These are phyloP conservation scores for Reinhardtius hippoglossoides DNA, from an alignment of 2,113 vertebrate genomes.

Conservation along the genomic window DNA sequence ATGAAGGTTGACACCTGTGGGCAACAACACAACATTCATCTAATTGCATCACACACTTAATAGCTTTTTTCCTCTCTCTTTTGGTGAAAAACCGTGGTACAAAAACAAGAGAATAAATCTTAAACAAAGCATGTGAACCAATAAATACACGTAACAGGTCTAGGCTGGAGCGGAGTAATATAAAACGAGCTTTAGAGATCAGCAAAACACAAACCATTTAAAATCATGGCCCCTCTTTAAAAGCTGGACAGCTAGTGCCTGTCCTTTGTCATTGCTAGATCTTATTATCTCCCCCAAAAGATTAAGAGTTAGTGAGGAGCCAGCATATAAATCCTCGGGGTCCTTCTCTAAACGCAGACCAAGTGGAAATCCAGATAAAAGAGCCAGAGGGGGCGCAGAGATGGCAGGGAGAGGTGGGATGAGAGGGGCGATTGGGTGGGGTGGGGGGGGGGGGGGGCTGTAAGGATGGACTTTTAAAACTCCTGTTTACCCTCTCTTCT, in stretches of 20 bases:
- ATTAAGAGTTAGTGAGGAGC: constrained; percentile 85
- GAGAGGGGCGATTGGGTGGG: constrained; percentile 25
- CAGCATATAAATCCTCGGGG: constrained; percentile 84
- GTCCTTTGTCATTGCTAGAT: constrained; percentile 82
- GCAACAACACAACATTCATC: constrained; percentile 48
- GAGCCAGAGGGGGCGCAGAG: constrained; percentile 74
- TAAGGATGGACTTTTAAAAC: constrained; percentile 80
- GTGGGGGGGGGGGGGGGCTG: too few relatives aligned
- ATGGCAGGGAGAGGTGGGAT: constrained; percentile 49
- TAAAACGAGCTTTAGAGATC: constrained; percentile 82
- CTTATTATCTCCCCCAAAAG: constrained; percentile 85
- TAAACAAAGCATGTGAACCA: constrained; percentile 65
- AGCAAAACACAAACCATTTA: constrained; percentile 83
- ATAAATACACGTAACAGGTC: constrained; percentile 76
- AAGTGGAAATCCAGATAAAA: constrained; percentile 81
- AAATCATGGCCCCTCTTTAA: constrained; percentile 82
- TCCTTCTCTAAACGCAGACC: constrained; percentile 81
- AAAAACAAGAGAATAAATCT: constrained; percentile 81
- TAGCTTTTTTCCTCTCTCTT: constrained; percentile 17
- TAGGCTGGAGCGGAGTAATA: constrained; percentile 58
- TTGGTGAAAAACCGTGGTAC: constrained; percentile 17
- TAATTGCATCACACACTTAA: constrained; percentile 42
- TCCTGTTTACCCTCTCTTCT: constrained; percentile 96
- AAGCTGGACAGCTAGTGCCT: constrained; percentile 80
- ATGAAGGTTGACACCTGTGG: constrained; percentile 97